phyloP scores from a whole-genome alignment of 2,113 vertebrate genomes.

The Penelope pileata region DNA sequence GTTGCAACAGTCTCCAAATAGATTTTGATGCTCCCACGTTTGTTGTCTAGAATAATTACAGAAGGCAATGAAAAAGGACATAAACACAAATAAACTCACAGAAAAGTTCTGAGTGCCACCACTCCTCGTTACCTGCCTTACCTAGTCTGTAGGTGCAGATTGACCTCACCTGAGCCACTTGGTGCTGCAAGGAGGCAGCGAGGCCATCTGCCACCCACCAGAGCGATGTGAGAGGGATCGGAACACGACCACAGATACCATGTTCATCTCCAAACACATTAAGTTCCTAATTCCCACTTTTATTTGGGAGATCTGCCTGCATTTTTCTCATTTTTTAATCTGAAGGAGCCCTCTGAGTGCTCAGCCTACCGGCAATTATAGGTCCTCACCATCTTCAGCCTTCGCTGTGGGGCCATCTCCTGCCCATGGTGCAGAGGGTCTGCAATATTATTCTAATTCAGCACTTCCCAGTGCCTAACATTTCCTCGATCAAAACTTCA shows the following conservation, averaged over 20 bases:
- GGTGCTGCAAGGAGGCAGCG: not conserved
- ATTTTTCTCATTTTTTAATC: not conserved
- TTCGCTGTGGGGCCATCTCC: not conserved
- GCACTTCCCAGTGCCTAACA: not conserved
- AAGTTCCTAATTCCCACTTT: not conserved
- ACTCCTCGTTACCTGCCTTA: not conserved
- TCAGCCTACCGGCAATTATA: not conserved
- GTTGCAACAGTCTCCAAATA: not conserved
- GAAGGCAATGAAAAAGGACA: not conserved
- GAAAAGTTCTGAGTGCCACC: not conserved
- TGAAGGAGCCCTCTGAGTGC: not conserved
- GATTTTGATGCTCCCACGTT: not conserved
- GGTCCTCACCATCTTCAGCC: fast-evolving
- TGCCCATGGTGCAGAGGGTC: not conserved
- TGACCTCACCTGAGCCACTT: not conserved
- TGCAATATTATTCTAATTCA: not conserved
- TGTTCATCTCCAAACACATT: not conserved
- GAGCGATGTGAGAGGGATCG: not conserved
- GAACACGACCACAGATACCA: not conserved
- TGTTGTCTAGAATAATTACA: not conserved
- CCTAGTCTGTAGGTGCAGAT: not conserved
- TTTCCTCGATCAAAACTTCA: not conserved
- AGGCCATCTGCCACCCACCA: not conserved
- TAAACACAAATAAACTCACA: not conserved
- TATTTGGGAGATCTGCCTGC: not conserved